phyloP scores from a whole-genome alignment of 2,888 invertebrate species.

The Theretra japonica region DNA sequence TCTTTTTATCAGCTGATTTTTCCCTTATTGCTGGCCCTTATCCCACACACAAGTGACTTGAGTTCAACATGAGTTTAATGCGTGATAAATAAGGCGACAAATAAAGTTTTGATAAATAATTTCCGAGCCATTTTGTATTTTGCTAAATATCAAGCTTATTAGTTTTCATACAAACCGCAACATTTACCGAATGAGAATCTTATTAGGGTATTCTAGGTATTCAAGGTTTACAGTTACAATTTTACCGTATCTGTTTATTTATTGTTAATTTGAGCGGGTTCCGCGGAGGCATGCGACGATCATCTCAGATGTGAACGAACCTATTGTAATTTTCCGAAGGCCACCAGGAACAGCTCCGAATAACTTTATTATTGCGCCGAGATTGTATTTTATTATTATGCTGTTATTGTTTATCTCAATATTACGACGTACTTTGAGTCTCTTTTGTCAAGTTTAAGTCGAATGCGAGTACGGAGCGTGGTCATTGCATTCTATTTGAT shows the following conservation, averaged over 20 bases:
- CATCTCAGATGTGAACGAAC: slow-evolving; percentile 25
- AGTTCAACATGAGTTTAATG: too few relatives aligned
- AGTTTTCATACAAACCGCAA: too few relatives aligned
- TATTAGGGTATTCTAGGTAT: background rate
- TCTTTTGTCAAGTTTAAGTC: background rate
- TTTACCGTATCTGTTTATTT: slow-evolving; percentile 5
- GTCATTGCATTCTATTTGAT: background rate
- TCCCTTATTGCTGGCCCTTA: too few relatives aligned
- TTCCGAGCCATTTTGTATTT: too few relatives aligned
- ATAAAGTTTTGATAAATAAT: too few relatives aligned
- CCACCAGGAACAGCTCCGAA: slow-evolving; percentile 30
- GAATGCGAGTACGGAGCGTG: background rate
- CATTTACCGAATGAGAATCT: too few relatives aligned
- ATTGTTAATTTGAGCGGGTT: slow-evolving; percentile 9
- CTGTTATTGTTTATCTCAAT: slow-evolving; percentile 18
- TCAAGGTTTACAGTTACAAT: background rate
- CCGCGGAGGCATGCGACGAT: slow-evolving; percentile 3
- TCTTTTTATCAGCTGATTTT: too few relatives aligned
- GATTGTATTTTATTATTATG: slow-evolving; percentile 26
- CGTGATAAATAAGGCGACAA: too few relatives aligned
- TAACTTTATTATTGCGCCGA: slow-evolving; percentile 14
- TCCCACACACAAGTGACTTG: too few relatives aligned
- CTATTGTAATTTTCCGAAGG: slow-evolving; percentile 30
- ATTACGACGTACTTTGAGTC: slow-evolving; percentile 6
- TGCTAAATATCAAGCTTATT: too few relatives aligned